A percentile compares a stretch with the other conserved stretches of the same genome.
Conservation (phyloP, 2,113 vertebrate species). For the Ammospiza nelsoni region DNA sequence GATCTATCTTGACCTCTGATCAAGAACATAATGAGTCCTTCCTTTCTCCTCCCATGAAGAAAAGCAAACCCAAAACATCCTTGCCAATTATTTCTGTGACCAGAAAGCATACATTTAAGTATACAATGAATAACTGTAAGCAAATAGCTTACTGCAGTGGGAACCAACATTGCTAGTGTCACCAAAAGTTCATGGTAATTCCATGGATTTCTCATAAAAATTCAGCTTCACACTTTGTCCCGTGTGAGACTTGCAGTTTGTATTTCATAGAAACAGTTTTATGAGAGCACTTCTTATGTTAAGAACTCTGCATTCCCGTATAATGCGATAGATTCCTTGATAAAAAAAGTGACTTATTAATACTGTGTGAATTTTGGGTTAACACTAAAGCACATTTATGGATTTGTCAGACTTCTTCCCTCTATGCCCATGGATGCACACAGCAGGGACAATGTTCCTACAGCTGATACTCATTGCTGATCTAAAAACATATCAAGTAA, state of each 20-base stretch:
- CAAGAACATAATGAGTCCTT: background rate
- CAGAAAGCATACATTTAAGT: conserved; percentile 31
- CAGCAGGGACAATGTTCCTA: background rate
- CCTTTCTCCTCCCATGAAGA: conserved; percentile 43
- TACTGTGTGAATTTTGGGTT: background rate
- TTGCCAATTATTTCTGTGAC: conserved; percentile 47
- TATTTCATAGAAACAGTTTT: conserved; percentile 52
- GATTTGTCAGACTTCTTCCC: background rate
- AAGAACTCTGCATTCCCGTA: conserved; percentile 39
- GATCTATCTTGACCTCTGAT: conserved; percentile 18
- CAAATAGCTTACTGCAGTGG: conserved; percentile 18
- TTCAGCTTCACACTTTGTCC: conserved; percentile 54
- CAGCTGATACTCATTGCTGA: background rate
- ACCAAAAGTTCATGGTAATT: conserved; percentile 62
- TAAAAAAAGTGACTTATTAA: background rate
- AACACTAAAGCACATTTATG: background rate
- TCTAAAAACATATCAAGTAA: background rate
- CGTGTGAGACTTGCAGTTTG: conserved; percentile 29
- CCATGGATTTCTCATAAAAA: conserved; percentile 60
- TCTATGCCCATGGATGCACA: background rate
- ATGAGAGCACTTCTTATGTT: conserved; percentile 56
- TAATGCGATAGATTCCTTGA: background rate
- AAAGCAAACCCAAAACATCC: conserved; percentile 18
- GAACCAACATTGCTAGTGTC: conserved; percentile 49
- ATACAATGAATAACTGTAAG: conserved; percentile 26